phyloP scores from a whole-genome alignment of 2,113 vertebrate species.

The Cnemophilus loriae region DNA sequence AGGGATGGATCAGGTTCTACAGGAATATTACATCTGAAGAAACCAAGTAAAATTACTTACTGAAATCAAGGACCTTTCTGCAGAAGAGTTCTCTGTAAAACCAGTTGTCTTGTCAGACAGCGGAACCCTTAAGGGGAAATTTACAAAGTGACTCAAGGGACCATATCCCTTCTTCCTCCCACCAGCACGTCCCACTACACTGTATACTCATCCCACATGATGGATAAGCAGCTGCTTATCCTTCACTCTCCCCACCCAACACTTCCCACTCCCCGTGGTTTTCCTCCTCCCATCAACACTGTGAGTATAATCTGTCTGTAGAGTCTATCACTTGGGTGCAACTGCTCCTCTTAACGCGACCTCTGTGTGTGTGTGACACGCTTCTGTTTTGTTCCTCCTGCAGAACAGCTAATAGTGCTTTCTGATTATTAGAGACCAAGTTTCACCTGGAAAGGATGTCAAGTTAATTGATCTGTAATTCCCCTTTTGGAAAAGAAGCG shows the following conservation, averaged over 20 bases:
- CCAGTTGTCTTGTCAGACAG: not conserved
- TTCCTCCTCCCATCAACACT: not conserved
- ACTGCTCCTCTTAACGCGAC: not conserved
- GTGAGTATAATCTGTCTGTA: not conserved
- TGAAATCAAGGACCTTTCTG: not conserved
- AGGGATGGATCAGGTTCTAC: not conserved
- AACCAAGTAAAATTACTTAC: not conserved
- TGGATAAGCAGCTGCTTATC: slow-evolving; percentile 18
- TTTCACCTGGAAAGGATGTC: slow-evolving; percentile 3
- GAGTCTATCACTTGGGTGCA: not conserved
- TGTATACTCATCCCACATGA: not conserved
- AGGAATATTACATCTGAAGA: not conserved
- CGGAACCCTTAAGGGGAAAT: not conserved
- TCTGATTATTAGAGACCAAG: slow-evolving; percentile 11
- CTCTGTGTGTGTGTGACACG: not conserved
- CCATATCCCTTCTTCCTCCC: not conserved
- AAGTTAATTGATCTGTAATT: slow-evolving; percentile 49
- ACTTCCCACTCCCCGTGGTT: not conserved
- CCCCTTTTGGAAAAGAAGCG: not conserved
- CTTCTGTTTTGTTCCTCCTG: not conserved
- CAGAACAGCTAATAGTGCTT: not conserved
- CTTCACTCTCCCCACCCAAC: not conserved
- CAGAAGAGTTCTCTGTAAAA: not conserved
- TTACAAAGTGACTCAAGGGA: not conserved
- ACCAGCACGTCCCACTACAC: not conserved